These are phyloP conservation scores for Odontomyia ornata DNA, from an alignment of 2,888 invertebrate species.

Conservation along the genomic window DNA sequence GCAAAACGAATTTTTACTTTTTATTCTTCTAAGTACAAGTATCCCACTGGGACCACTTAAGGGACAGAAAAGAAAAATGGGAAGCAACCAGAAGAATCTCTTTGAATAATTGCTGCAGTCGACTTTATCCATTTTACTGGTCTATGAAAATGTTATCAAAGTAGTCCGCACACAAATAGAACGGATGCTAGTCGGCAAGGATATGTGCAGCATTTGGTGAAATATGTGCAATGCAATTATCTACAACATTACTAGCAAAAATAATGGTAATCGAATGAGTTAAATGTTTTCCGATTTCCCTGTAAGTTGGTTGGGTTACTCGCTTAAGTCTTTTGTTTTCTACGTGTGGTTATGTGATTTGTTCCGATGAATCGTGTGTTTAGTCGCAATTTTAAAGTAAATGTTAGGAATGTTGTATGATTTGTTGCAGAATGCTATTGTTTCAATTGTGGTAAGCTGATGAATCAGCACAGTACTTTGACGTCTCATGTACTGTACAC, in stretches of 20 bases:
- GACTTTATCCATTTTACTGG: constrained; percentile 33
- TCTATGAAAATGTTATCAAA: constrained; percentile 40
- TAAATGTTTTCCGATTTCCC: neutral
- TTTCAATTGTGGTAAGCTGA: too few species aligned
- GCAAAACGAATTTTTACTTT: neutral
- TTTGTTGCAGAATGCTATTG: too few species aligned
- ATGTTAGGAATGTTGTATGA: neutral
- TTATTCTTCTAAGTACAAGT: neutral
- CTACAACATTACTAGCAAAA: constrained; percentile 14
- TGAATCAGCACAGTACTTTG: too few species aligned
- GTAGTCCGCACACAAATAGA: constrained; percentile 13
- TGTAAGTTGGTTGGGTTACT: constrained; percentile 23
- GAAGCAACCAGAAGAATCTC: constrained; percentile 37
- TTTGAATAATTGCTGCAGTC: constrained; percentile 43
- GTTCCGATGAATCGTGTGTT: neutral
- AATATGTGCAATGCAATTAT: constrained; percentile 40
- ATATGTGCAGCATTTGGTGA: constrained; percentile 6
- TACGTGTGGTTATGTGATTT: neutral
- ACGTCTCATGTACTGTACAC: too few species aligned
- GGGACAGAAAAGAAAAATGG: constrained; percentile 37
- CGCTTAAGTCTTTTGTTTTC: constrained; percentile 40
- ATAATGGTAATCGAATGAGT: neutral
- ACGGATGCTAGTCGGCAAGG: neutral
- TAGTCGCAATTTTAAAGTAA: neutral
- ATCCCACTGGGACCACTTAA: constrained; percentile 10